Evolutionary conservation across 2,888 invertebrate genomes (phyloP).

Genomic region (Drosophila nr. medialis): DNA sequence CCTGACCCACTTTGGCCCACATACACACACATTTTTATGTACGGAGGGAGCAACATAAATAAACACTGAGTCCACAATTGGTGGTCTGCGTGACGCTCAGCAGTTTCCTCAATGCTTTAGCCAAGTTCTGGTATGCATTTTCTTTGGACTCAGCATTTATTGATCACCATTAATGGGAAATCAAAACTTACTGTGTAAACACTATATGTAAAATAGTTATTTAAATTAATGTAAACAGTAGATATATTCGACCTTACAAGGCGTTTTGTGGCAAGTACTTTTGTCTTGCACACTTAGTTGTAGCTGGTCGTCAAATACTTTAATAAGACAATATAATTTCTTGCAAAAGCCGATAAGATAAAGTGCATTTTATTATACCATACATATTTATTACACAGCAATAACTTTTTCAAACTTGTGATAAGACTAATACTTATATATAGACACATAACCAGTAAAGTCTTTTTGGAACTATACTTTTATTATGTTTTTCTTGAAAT

Average conservation of each 20-base stretch:
- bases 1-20: constrained; percentile 66
- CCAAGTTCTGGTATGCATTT: background rate
- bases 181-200: background rate
- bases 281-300: background rate
- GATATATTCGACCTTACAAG: background rate
- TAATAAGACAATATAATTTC: background rate
- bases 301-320: background rate
- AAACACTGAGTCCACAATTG: constrained; percentile 7
- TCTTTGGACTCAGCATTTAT: background rate
- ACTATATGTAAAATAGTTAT: background rate
- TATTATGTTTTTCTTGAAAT: no score
- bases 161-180: background rate
- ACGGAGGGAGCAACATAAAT: background rate
- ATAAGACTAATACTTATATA: no score
- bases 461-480: background rate
- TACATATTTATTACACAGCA: background rate
- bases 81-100: constrained; percentile 1
- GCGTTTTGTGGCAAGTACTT: background rate
- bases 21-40: constrained; percentile 45
- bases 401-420: no score
- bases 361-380: background rate
- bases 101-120: constrained; percentile 1
- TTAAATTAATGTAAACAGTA: background rate
- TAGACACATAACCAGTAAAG: no score
- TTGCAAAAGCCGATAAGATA: background rate